These are phyloP conservation scores for Cylloceria caligata DNA, from an alignment of 2,888 invertebrate species.

Conservation along the genomic window DNA sequence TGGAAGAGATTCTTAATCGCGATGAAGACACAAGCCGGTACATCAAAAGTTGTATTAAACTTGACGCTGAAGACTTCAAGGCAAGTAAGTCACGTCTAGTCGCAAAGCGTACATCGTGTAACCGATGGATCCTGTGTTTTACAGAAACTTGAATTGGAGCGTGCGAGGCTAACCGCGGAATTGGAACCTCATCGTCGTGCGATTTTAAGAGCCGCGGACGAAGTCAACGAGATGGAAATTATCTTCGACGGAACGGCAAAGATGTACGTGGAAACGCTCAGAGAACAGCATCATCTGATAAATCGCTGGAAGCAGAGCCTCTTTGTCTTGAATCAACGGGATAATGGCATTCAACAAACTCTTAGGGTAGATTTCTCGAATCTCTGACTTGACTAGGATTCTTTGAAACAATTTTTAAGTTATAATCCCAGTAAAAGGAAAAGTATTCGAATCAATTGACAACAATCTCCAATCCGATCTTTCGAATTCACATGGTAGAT, in stretches of 20 bases:
- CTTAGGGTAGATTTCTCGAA: slow-evolving; percentile 82
- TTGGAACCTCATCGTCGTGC: slow-evolving; percentile 84
- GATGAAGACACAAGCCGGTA: slow-evolving; percentile 89
- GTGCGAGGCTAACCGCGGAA: slow-evolving; percentile 85
- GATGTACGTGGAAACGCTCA: slow-evolving; percentile 87
- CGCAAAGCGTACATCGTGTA: not conserved
- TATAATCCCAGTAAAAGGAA: no score
- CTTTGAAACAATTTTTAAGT: no score
- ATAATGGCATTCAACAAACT: slow-evolving; percentile 87
- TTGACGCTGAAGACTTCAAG: slow-evolving; percentile 89
- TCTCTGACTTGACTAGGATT: slow-evolving; percentile 72
- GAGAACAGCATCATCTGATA: slow-evolving; percentile 89
- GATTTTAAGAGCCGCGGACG: slow-evolving; percentile 85
- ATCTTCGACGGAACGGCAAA: slow-evolving; percentile 86
- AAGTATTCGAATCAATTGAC: no score
- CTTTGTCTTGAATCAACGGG: slow-evolving; percentile 89
- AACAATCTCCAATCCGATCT: no score
- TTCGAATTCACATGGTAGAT: no score
- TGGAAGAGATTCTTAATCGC: slow-evolving; percentile 90
- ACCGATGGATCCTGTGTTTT: slow-evolving; percentile 22
- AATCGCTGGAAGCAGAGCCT: slow-evolving; percentile 91
- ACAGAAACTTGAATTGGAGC: slow-evolving; percentile 86
- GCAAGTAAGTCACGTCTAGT: slow-evolving; percentile 74
- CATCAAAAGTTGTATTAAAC: slow-evolving; percentile 90
- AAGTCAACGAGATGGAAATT: slow-evolving; percentile 86